Evolutionary conservation across 2,113 vertebrate species (phyloP).

Genomic region (Muntiacus reevesi): DNA sequence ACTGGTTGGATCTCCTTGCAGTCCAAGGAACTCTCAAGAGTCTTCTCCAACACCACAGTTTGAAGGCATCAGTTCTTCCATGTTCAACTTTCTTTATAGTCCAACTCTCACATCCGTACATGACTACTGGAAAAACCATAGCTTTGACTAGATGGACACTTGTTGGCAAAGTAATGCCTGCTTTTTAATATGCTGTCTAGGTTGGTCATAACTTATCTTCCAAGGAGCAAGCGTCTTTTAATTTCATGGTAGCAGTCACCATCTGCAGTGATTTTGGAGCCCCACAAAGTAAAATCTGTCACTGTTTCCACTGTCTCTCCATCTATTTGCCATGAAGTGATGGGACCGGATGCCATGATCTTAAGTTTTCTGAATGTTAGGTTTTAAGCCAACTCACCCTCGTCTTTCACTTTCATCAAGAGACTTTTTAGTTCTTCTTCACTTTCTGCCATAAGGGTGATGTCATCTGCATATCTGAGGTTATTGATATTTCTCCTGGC

Average conservation of each 20-base stretch:
- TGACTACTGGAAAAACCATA: background rate
- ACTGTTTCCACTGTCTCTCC: background rate
- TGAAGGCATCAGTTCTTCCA: background rate
- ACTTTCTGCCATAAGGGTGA: background rate
- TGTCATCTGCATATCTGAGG: background rate
- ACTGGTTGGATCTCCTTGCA: background rate
- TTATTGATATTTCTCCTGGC: background rate
- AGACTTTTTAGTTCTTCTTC: background rate
- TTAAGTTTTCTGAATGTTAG: background rate
- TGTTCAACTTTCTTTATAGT: background rate
- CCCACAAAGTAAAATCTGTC: background rate
- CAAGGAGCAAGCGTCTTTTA: background rate
- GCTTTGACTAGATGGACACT: background rate
- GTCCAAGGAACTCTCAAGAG: background rate
- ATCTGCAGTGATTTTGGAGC: background rate
- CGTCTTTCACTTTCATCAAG: background rate
- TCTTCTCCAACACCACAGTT: background rate
- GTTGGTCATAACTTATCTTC: background rate
- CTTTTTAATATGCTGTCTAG: background rate
- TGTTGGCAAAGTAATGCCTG: background rate
- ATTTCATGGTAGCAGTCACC: background rate
- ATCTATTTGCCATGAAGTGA: background rate
- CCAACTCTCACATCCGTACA: background rate
- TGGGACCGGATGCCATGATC: background rate
- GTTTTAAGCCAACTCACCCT: background rate